Evolutionary conservation across 2,888 invertebrate genomes (phyloP).

Genomic region (Trichopoda pennipes): DNA sequence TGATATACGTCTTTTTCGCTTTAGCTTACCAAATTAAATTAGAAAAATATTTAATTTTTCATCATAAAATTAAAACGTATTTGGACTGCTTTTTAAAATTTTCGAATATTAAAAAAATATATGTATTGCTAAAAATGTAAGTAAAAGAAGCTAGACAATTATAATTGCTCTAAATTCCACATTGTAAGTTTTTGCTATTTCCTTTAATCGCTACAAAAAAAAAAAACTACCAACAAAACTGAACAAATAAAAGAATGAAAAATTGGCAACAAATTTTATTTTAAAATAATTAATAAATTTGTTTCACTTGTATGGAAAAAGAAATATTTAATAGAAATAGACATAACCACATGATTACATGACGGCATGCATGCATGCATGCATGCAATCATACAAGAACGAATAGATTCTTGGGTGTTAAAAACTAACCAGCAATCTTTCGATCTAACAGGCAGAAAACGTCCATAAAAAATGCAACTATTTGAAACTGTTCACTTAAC

Average conservation of each 20-base stretch:
- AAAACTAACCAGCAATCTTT: constrained; percentile 35
- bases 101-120: neutral
- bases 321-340: constrained; percentile 3
- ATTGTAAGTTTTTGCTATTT: constrained; percentile 1
- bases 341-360: constrained; percentile 38
- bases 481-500: constrained; percentile 6
- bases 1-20: neutral
- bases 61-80: neutral
- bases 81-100: neutral
- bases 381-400: constrained; percentile 56
- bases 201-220: constrained; percentile 11
- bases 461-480: constrained; percentile 35
- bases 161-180: constrained; percentile 63
- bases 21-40: neutral
- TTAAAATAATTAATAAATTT: constrained; percentile 57
- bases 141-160: constrained; percentile 50
- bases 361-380: constrained; percentile 56
- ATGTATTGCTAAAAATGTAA: neutral
- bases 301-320: constrained; percentile 35
- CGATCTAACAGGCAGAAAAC: neutral
- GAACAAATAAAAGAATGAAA: neutral
- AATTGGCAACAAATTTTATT: constrained; percentile 7
- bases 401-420: constrained; percentile 29
- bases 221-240: neutral
- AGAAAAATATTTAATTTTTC: neutral